phyloP scores from a whole-genome alignment of 2,113 vertebrate genomes.

The Chloroceryle aenea region DNA sequence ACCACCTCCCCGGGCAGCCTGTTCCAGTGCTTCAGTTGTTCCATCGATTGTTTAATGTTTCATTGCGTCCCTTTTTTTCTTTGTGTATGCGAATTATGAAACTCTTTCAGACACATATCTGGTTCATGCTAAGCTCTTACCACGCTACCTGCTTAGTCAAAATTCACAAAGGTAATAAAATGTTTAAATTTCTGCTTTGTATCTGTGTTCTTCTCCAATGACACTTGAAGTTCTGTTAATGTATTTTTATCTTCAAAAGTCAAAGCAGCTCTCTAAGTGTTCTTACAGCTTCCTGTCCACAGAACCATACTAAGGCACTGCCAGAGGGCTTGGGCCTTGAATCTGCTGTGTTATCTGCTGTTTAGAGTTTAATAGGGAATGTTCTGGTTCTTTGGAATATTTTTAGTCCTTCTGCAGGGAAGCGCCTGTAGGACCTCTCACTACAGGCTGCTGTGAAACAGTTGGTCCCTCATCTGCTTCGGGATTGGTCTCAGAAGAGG shows the following conservation, averaged over 20 bases:
- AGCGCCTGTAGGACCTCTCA: not conserved
- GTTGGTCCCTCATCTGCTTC: not conserved
- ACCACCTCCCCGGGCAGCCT: too few relatives aligned
- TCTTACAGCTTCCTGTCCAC: not conserved
- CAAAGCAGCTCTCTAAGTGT: not conserved
- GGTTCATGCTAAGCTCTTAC: not conserved
- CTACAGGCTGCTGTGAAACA: not conserved
- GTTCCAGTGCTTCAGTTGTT: not conserved
- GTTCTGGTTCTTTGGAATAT: not conserved
- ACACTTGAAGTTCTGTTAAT: not conserved
- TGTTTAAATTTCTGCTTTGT: not conserved
- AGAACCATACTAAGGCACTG: not conserved
- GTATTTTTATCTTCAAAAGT: not conserved
- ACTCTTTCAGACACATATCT: not conserved
- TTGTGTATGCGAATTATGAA: not conserved
- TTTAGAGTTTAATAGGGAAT: not conserved
- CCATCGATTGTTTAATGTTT: not conserved
- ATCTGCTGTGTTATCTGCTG: not conserved
- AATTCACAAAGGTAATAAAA: slow-evolving; percentile 15
- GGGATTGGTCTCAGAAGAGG: accelerated
- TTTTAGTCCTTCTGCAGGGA: not conserved
- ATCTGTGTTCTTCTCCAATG: not conserved
- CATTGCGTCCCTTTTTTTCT: not conserved
- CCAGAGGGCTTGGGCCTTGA: not conserved
- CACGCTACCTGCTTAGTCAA: not conserved